These are phyloP conservation scores for Ochropacha duplaris DNA, from an alignment of 2,888 invertebrate genomes.

Conservation along the genomic window DNA sequence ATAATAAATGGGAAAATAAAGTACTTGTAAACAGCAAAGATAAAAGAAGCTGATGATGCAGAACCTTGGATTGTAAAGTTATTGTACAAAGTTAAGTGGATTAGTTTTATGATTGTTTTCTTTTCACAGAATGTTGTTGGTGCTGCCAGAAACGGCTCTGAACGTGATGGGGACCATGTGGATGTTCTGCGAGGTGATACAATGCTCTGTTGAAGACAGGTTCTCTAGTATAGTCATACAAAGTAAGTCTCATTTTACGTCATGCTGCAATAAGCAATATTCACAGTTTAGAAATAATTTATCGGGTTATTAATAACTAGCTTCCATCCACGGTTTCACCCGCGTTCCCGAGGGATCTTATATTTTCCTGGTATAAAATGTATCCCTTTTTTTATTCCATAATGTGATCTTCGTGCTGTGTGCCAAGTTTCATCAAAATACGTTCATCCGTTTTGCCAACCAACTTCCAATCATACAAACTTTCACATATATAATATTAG, in stretches of 20 bases:
- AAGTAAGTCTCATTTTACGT: slow-evolving; percentile 71
- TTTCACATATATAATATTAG: too few species aligned
- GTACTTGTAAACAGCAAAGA: slow-evolving; percentile 1
- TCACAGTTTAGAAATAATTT: too few species aligned
- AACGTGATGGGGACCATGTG: slow-evolving; percentile 92
- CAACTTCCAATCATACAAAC: too few species aligned
- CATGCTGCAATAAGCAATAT: too few species aligned
- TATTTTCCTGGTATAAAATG: too few species aligned
- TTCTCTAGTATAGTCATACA: slow-evolving; percentile 89
- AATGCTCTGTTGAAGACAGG: slow-evolving; percentile 86
- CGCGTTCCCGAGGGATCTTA: too few species aligned
- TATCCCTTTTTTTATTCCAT: too few species aligned
- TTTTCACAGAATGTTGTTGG: slow-evolving; percentile 85
- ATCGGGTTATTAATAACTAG: too few species aligned
- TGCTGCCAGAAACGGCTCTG: slow-evolving; percentile 90
- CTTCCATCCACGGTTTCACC: too few species aligned
- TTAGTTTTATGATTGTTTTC: slow-evolving; percentile 8
- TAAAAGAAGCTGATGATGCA: neutral
- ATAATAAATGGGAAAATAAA: neutral
- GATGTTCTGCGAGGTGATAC: slow-evolving; percentile 88
- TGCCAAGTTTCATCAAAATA: too few species aligned
- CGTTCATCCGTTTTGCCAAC: too few species aligned
- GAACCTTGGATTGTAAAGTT: slow-evolving; percentile 2
- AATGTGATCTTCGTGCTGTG: too few species aligned
- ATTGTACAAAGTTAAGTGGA: neutral